Evolutionary conservation across 2,113 vertebrate species (phyloP), one percentile per base, ranked within the genome.

Genomic region (Paramormyrops kingsleyae): DNA sequence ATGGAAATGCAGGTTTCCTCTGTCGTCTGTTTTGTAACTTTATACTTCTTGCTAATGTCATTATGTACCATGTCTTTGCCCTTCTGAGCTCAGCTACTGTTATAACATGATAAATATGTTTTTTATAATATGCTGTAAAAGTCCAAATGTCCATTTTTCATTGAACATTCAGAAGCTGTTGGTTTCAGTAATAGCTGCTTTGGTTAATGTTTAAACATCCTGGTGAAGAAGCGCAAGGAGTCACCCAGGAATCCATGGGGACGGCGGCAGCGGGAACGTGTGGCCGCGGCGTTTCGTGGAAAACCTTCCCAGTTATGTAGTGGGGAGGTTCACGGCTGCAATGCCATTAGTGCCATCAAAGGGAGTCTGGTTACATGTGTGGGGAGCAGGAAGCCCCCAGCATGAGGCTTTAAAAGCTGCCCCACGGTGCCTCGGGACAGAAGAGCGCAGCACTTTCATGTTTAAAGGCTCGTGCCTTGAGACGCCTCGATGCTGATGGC

Each of bases 381-480:
- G 87, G 27, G 59, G 87, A 87, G 52, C 46, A 90, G 70, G 85
- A 90, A 90, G 47, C 44, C 59, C 27, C 24, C 89, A 86, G 84
- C 62, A 31, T 35, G 53, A 77, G 31, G 15, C 27, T 87, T 77
- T 42, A 59, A 89, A 42, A 35, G 1, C 77, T 21, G 35, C 35
- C 74, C 52, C 56, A 42, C 17, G 42, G 80, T 17, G 49, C 35
- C 83, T 59, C 21, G 13, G 89, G 83, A 59, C 27, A 8, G 52
- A 62, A 85, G 83, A 39, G 77, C 53, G n/a, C 35, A 44, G 83
- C 21, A n/a, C 77, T 77, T 74, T 89, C 59, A 89, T 44, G 66
- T 62, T 80, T 88, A 88, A 27, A 27, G 42, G 6, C 24, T 47
- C 42, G 5, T 87, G 59, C 31, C 47, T 47, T 70, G 10, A 88